These are phyloP conservation scores for Drosophila bipectinata DNA, from an alignment of 1,140 invertebrate genomes.

Conservation along the genomic window DNA sequence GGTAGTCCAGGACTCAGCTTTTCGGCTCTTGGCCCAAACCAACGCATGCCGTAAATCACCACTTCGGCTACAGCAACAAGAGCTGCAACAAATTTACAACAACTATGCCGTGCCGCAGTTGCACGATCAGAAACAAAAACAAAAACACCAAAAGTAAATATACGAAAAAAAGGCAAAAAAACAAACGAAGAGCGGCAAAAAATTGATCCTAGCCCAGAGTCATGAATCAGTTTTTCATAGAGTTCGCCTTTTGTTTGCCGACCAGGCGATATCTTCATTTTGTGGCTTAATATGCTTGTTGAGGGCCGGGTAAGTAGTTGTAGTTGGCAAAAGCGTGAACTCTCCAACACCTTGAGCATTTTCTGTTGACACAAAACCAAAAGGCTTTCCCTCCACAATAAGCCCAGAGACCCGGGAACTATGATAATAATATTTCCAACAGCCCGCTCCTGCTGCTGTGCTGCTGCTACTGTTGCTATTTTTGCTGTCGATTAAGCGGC, in stretches of 20 bases:
- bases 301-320: conserved; percentile 73
- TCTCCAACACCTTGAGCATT: conserved; percentile 78
- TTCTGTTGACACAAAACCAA: conserved; percentile 68
- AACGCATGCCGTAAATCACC: conserved; percentile 82
- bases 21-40: conserved; percentile 12
- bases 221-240: conserved; percentile 81
- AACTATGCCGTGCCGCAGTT: conserved; percentile 75
- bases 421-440: conserved; percentile 77
- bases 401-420: conserved; percentile 32
- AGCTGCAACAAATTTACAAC: conserved; percentile 78
- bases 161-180: conserved; percentile 2
- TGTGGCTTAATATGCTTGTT: conserved; percentile 81
- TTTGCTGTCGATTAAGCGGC: conserved; percentile 74
- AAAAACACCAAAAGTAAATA: conserved; percentile 5
- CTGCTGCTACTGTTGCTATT: conserved; percentile 7
- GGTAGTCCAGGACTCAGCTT: conserved; percentile 46
- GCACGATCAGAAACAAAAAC: conserved; percentile 61
- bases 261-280: conserved; percentile 76
- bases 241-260: conserved; percentile 64
- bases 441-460: conserved; percentile 41
- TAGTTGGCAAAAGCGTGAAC: conserved; percentile 76
- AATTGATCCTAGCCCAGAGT: conserved; percentile 54
- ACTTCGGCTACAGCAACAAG: conserved; percentile 61
- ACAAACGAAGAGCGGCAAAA: conserved; percentile 26
- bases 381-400: conserved; percentile 54